Evolutionary conservation across 2,888 invertebrate species (phyloP), one percentile per base, ranked within the genome.

Genomic region (Thymelicus sylvestris): DNA sequence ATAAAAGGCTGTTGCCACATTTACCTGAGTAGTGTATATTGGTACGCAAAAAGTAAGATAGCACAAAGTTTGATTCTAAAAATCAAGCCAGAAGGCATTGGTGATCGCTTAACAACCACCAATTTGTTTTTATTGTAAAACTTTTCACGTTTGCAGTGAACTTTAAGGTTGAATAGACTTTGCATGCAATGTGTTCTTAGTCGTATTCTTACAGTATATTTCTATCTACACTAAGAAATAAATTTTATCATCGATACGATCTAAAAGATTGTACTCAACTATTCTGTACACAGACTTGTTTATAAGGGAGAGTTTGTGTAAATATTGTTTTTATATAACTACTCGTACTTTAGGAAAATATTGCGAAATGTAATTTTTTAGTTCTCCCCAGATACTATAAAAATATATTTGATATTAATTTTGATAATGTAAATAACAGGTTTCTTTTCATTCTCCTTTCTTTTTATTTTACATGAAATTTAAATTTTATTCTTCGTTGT

Each of bases 101-200:
- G 83, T 82, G 79, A 83, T 74, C 70, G 82, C 79, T 88, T 83
- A 86, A 85, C 83, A 82, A 82, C 84, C 85, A 83, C 87, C 88
- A 87, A 90, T 90, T 92, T 88, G 86, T 86, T 91, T 92, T 93
- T 90, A 92, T 91, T 84, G 87, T 85, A 66, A 86, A 92, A 92
- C 83, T 92, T 92, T 86, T 66, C 75, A 85, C 88, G 87, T 90
- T 89, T 84, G 80, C 80, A 81, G 82, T 83, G 83, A 85, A 81
- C 80, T 83, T 80, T 78, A 81, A 80, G 78, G 81, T 84, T 78
- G 75, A 78, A 78, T 79, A 76, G 76, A 78, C 78, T 78, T 75
- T 75, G 73, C 74, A 72, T 70, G 24, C 24, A 12, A 55, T 55
- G 24, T 55, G 55, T 55, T 8, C 24, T 55, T 55, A 55, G 24